Evolutionary conservation across 2,113 vertebrate species (phyloP), one percentile per base, ranked within the genome.

Genomic region (Gymnocephalus cernua): DNA sequence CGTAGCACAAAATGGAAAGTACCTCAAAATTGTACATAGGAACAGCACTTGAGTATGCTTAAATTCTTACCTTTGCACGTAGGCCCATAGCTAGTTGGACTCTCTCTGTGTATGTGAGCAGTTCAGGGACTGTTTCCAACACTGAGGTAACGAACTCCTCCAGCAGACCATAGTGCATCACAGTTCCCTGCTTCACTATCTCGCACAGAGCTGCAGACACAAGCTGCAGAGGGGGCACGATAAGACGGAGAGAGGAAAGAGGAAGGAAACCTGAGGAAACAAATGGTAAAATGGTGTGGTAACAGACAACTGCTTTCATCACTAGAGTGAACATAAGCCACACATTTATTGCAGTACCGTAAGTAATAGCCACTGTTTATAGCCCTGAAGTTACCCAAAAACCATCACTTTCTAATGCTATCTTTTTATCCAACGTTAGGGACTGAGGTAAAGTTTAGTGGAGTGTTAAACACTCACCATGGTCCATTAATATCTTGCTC

Each of bases 11-110:
- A 21, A 64, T 44, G 62, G 21, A 45, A 45, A 64, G 32, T 41
- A 45, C 14, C 23, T 65, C 23, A 47, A 27, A 7, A 32, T 13
- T 19, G 2, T 1, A 13, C 8, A 21, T n/a, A 16, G 66, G 4
- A 21, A 32, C 19, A 53, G 23, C 44, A 56, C 32, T 45, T 0
- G 6, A 69, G 54, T 12, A 72, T 44, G 67, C n/a, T 29, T 14
- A 1, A 41, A 41, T 3, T 61, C 74, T 62, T 82, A 95, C 94
- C 94, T 90, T 92, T 44, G 94, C 95, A 54, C 90, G 88, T 11
- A 95, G 85, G 1, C 94, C 95, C 77, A 95, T 70, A 25, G 88
- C 86, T 15, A 94, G 89, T 15, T 94, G 93, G 57, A 88, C 91
- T 14, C 85, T 79, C 72, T 96, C 94, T 6, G 92, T 89, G 83